These are phyloP conservation scores for Brachyrhaphis roseni DNA, from an alignment of 2,797 vertebrate genomes.

Conservation along the genomic window DNA sequence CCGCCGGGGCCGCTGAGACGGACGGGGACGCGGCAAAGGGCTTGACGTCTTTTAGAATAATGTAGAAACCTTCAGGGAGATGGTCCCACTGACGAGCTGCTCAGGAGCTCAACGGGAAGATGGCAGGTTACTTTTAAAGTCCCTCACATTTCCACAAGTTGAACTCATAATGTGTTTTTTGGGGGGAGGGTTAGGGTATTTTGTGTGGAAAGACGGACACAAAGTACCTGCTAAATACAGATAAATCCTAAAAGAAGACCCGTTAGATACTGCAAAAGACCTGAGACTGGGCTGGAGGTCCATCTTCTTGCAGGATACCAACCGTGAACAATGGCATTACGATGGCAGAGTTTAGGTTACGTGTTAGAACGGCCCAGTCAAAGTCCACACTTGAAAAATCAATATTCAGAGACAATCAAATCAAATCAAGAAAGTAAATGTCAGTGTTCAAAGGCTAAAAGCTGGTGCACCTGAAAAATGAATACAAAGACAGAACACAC, in stretches of 20 bases:
- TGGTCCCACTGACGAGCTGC: slow-evolving; percentile 24
- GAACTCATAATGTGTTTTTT: neutral
- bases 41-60: slow-evolving; percentile 35
- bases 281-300: neutral
- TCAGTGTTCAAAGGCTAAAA: neutral
- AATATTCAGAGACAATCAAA: neutral
- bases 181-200: neutral
- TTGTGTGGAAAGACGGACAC: neutral
- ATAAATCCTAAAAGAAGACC: neutral
- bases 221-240: neutral
- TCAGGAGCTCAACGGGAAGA: slow-evolving; percentile 21
- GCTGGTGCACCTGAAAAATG: neutral
- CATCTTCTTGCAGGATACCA: neutral
- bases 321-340: neutral
- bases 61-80: slow-evolving; percentile 33
- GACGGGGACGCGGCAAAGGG: slow-evolving; percentile 31
- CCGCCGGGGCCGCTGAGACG: slow-evolving; percentile 20
- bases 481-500: neutral
- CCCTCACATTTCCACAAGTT: neutral
- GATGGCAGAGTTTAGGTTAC: neutral
- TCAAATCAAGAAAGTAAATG: neutral
- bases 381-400: neutral
- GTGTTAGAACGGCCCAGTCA: neutral
- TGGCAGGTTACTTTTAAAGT: neutral
- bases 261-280: neutral